Base-by-base conservation (phyloP, 1,140 invertebrate genomes). In the Anoplophora glabripennis region DNA sequence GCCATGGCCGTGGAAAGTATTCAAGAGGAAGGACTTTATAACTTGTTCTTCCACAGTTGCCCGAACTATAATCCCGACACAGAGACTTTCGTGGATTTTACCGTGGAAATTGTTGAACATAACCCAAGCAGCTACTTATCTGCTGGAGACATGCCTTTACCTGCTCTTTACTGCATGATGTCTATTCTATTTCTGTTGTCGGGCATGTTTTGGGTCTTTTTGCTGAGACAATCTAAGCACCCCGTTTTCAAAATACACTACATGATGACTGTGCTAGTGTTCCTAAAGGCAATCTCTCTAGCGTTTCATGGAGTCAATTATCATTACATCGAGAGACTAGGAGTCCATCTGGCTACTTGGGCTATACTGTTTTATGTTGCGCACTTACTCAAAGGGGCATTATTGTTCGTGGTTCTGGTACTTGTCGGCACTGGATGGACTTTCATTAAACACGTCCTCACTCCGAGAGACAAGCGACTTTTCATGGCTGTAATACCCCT, bases 401-500 rank as follows among this genome's bases (percentile, higher is more conserved):
- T 99, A 14, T 78, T 99, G 37, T 98, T 99, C 74, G 94, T 97
- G 38, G 97, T 95, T 0, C 93, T 99, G 65, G 88, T 98, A 8
- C 80, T 99, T 8, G 93, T 99, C 64, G 97, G 97, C 35, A 96
- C 96, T 33, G 97, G 97, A 1, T 99, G 96, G 94, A 95, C 95
- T 21, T 99, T 99, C 72, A 95, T 99, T 49, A 99, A 99, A 75
- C 94, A 98, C 70, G 93, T 99, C 62, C 79, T 99, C 3, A 92
- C 93, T 7, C 94, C 97, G 63, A 89, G 93, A 63, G 97, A 99
- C 69, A 97, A 98, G 76, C 97, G 96, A 74, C 84, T 99, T n/a
- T 99, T 99, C 72, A 94, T 99, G 87, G 91, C 98, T 71, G 92
- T 98, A 33, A 94, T 99, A 70, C 96, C 96, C 8, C 77, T 99